phyloP scores from a whole-genome alignment of 2,888 invertebrate species.

The Germaria angustata region DNA sequence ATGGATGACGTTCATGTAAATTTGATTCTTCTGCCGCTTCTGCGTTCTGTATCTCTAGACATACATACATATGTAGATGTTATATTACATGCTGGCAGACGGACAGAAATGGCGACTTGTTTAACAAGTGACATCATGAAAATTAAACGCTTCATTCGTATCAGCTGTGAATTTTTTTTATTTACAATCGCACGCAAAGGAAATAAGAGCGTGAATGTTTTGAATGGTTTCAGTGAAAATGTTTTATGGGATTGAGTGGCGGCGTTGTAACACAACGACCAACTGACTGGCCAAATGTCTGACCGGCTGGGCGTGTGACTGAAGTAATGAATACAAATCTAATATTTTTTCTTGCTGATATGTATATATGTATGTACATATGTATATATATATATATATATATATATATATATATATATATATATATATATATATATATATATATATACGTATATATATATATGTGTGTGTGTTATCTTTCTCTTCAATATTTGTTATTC shows the following conservation, averaged over 20 bases:
- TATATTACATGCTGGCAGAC: constrained; percentile 19
- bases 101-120: constrained; percentile 47
- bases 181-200: constrained; percentile 53
- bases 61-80: background rate
- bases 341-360: background rate
- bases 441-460: background rate
- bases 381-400: background rate
- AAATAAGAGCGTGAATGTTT: constrained; percentile 41
- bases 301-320: background rate
- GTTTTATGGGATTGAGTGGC: background rate
- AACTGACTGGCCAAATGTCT: background rate
- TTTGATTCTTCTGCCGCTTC: constrained; percentile 47
- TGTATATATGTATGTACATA: background rate
- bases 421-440: background rate
- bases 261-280: background rate
- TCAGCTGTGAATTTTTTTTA: constrained; percentile 66
- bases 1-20: constrained; percentile 62
- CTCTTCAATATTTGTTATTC: constrained; percentile 25
- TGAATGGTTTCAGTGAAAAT: constrained; percentile 36
- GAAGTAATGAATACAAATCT: constrained; percentile 45
- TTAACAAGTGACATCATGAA: constrained; percentile 67
- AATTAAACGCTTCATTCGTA: constrained; percentile 65
- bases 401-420: background rate
- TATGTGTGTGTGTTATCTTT: background rate
- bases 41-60: constrained; percentile 22